Conservation (phyloP, 2,797 vertebrate genomes). For the Cossypha dichroa region DNA sequence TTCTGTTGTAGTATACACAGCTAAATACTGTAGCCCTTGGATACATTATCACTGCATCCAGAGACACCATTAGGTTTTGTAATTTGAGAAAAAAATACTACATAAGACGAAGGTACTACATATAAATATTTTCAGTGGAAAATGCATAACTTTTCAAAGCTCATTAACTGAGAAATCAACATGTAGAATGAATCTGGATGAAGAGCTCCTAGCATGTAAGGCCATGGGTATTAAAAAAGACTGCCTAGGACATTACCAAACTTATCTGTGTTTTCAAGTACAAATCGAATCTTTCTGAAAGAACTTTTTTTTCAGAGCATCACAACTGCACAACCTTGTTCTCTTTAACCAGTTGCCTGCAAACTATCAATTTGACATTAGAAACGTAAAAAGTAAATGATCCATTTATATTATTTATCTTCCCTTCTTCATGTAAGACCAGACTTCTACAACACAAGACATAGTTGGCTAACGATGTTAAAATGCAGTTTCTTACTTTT, state of each 20-base stretch:
- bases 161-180: background rate
- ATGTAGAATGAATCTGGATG: background rate
- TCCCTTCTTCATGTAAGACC: background rate
- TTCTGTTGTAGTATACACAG: background rate
- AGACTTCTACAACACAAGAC: background rate
- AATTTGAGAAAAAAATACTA: background rate
- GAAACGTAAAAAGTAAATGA: background rate
- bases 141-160: background rate
- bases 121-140: no score
- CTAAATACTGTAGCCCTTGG: background rate
- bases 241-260: background rate
- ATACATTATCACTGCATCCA: background rate
- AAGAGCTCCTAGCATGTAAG: background rate
- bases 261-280: no score
- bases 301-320: background rate
- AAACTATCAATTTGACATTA: background rate
- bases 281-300: no score
- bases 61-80: background rate
- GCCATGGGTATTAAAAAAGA: background rate
- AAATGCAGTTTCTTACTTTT: background rate
- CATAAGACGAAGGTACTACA: background rate
- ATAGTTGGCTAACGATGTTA: background rate
- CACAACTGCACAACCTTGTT: background rate
- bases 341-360: background rate
- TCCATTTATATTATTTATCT: background rate